Evolutionary conservation across 2,797 vertebrate species (phyloP).

Genomic region (Phalloptychus januarius): DNA sequence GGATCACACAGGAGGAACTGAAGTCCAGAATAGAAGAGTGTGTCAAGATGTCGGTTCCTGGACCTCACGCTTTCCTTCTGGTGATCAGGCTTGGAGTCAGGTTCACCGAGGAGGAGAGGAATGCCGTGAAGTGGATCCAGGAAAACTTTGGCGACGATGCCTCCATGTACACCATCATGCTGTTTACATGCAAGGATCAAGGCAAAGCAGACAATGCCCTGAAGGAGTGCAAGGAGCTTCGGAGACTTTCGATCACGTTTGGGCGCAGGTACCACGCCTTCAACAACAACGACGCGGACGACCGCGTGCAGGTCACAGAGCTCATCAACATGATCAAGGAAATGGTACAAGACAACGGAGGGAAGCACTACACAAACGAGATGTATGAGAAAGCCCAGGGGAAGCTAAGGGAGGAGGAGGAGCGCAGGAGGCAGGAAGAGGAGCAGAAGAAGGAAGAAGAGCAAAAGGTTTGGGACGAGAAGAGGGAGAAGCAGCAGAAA

Average conservation of each 20-base stretch:
- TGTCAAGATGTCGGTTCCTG: constrained; percentile 73
- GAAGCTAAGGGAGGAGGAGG: constrained; percentile 70
- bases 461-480: constrained; percentile 69
- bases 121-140: constrained; percentile 78
- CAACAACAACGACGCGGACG: constrained; percentile 74
- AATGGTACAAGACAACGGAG: constrained; percentile 73
- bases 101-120: constrained; percentile 73
- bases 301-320: constrained; percentile 68
- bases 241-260: constrained; percentile 70
- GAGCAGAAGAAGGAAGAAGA: constrained; percentile 69
- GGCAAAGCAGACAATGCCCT: constrained; percentile 69
- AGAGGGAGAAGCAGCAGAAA: constrained; percentile 63
- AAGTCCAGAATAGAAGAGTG: constrained; percentile 74
- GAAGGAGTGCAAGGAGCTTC: constrained; percentile 73
- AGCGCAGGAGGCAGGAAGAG: constrained; percentile 58
- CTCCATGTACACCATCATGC: constrained; percentile 78
- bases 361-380: constrained; percentile 76
- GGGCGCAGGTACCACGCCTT: constrained; percentile 76
- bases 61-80: constrained; percentile 76
- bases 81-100: constrained; percentile 75
- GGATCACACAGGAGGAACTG: constrained; percentile 60
- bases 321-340: constrained; percentile 74
- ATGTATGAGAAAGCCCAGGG: constrained; percentile 74
- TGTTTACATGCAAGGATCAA: constrained; percentile 78
- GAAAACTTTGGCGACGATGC: constrained; percentile 77